These are phyloP conservation scores for Eurystomus glaucurus DNA, from an alignment of 2,797 vertebrate species.

Conservation along the genomic window DNA sequence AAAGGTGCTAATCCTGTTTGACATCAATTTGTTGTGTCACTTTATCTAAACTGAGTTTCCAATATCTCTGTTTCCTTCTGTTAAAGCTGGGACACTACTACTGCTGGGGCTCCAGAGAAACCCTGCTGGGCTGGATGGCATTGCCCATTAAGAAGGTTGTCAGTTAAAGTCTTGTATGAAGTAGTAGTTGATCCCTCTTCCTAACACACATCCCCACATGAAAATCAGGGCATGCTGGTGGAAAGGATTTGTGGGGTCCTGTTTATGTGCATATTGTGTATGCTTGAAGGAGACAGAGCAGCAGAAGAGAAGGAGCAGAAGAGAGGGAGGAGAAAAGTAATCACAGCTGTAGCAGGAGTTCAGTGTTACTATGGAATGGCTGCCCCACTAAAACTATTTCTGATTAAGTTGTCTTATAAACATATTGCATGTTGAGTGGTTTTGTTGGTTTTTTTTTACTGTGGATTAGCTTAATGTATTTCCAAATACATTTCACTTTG, in stretches of 20 bases:
- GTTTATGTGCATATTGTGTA: fast-evolving
- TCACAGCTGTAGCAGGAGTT: not conserved
- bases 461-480: not conserved
- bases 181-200: not conserved
- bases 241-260: not conserved
- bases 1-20: not conserved
- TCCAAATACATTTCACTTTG: not conserved
- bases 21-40: not conserved
- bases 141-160: not conserved
- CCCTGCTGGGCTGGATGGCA: not conserved
- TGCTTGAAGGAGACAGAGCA: not conserved
- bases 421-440: not conserved
- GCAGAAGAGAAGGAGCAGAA: not conserved
- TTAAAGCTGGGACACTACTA: not conserved
- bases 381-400: not conserved
- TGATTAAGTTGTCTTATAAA: not conserved
- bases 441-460: not conserved
- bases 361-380: not conserved
- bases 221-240: not conserved
- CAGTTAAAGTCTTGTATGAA: not conserved
- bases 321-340: not conserved
- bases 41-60: not conserved
- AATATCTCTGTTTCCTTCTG: not conserved
- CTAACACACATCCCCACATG: not conserved
- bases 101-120: not conserved